These are phyloP conservation scores for Steinernema hermaphroditum DNA, from an alignment of 2,888 invertebrate species.

Conservation along the genomic window DNA sequence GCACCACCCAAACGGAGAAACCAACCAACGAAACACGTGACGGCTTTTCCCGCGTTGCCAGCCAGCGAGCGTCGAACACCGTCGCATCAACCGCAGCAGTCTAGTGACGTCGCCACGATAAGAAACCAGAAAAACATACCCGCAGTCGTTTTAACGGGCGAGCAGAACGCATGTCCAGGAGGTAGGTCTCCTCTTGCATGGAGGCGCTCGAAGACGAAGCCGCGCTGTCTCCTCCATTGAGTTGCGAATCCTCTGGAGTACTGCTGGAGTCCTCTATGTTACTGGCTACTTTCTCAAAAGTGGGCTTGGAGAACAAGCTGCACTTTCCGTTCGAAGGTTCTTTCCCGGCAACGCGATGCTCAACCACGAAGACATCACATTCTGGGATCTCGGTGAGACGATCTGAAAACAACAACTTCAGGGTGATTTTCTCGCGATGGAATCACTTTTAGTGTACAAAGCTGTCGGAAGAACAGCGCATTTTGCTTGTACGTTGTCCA, in stretches of 20 bases:
- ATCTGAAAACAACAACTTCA: constrained; percentile 71
- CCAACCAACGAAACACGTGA: constrained; percentile 17
- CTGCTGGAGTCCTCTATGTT: constrained; percentile 9
- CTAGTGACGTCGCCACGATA: no score
- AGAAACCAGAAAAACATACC: background rate
- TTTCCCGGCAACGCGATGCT: constrained; percentile 52
- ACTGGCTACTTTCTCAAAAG: background rate
- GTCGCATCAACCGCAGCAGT: background rate
- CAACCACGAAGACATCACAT: constrained; percentile 80
- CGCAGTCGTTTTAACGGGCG: constrained; percentile 8
- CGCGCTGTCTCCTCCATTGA: background rate
- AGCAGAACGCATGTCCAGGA: constrained; percentile 15
- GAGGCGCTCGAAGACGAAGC: constrained; percentile 9
- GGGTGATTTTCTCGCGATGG: background rate
- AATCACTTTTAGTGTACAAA: background rate
- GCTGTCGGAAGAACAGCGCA: constrained; percentile 83
- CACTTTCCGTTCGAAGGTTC: constrained; percentile 27
- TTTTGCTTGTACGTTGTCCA: constrained; percentile 86
- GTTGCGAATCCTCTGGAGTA: background rate
- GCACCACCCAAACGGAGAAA: constrained; percentile 24
- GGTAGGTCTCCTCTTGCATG: constrained; percentile 14
- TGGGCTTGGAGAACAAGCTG: constrained; percentile 10
- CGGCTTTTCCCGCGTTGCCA: constrained; percentile 14
- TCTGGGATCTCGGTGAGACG: constrained; percentile 91
- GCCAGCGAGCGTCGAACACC: background rate